A percentile compares a stretch with the other conserved stretches of the same genome.
These are phyloP conservation scores for Acipenser oxyrinchus DNA, from an alignment of 2,797 vertebrate species.

Conservation along the genomic window DNA sequence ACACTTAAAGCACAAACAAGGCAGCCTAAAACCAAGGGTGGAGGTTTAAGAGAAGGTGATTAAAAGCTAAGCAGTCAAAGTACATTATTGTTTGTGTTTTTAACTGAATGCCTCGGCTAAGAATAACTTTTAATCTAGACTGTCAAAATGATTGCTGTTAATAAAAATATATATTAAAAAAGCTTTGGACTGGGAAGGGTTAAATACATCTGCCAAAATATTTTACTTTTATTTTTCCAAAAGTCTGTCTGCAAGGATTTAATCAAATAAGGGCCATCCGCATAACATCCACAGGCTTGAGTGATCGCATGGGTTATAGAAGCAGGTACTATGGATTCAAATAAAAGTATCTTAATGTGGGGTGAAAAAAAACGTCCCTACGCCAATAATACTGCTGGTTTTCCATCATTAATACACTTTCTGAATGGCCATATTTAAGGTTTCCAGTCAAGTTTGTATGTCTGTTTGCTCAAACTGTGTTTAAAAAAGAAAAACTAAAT, in stretches of 20 bases:
- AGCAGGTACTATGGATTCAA: too few species aligned
- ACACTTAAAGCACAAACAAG: conserved; percentile 44
- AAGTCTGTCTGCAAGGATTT: too few species aligned
- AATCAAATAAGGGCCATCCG: too few species aligned
- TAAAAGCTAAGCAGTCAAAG: conserved; percentile 46
- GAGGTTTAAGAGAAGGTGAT: conserved; percentile 26
- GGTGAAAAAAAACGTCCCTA: too few species aligned
- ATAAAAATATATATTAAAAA: conserved; percentile 35
- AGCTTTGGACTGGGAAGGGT: conserved; percentile 33
- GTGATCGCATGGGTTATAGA: too few species aligned
- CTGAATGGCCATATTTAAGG: background rate
- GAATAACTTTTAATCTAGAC: conserved; percentile 36
- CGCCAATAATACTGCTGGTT: too few species aligned
- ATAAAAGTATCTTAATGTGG: too few species aligned
- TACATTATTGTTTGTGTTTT: conserved; percentile 40
- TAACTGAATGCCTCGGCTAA: conserved; percentile 39
- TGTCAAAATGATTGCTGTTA: conserved; percentile 29
- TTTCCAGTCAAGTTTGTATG: conserved; percentile 34
- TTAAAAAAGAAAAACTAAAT: conserved; percentile 1
- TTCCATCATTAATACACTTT: too few species aligned
- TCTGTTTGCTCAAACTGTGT: conserved; percentile 36
- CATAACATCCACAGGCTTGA: too few species aligned
- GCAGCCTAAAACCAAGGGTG: conserved; percentile 25
- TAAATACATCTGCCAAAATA: conserved; percentile 13
- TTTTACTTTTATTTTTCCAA: conserved; percentile 16